Evolutionary conservation across 2,888 invertebrate species (phyloP).

Genomic region (Rhagonycha fulva): DNA sequence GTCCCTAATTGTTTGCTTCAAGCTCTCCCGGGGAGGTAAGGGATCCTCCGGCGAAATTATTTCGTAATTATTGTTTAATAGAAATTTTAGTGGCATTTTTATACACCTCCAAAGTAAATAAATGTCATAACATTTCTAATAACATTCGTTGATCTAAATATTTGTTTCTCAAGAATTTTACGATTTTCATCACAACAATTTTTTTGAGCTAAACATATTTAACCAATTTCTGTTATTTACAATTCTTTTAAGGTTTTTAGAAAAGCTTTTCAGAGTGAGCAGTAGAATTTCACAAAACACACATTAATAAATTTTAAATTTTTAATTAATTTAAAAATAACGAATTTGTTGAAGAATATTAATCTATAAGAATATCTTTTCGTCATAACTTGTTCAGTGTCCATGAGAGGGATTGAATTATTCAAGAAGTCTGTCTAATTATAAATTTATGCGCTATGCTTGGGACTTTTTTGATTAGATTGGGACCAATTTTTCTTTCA

Average conservation of each 20-base stretch:
- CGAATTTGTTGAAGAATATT: constrained; percentile 4
- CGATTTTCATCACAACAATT: no score
- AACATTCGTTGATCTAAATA: no score
- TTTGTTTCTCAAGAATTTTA: no score
- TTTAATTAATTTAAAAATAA: background rate
- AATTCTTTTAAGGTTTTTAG: background rate
- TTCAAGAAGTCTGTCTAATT: constrained; percentile 44
- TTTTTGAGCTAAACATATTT: no score
- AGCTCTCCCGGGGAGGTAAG: background rate
- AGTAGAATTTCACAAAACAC: background rate
- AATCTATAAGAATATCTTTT: constrained; percentile 12
- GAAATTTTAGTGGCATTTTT: background rate
- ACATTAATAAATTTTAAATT: background rate
- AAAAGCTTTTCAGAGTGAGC: no score
- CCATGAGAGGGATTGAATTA: constrained; percentile 37
- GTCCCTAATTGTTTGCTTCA: background rate
- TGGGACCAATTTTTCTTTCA: constrained; percentile 52
- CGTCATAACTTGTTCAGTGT: constrained; percentile 29
- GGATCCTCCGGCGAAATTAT: background rate
- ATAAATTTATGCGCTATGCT: constrained; percentile 48
- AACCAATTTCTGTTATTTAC: background rate
- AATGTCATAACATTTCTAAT: background rate
- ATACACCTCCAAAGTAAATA: background rate
- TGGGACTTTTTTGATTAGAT: constrained; percentile 50
- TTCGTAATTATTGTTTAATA: background rate